Evolutionary conservation across 2,888 invertebrate species (phyloP).

Genomic region (Hyposoter didymator): DNA sequence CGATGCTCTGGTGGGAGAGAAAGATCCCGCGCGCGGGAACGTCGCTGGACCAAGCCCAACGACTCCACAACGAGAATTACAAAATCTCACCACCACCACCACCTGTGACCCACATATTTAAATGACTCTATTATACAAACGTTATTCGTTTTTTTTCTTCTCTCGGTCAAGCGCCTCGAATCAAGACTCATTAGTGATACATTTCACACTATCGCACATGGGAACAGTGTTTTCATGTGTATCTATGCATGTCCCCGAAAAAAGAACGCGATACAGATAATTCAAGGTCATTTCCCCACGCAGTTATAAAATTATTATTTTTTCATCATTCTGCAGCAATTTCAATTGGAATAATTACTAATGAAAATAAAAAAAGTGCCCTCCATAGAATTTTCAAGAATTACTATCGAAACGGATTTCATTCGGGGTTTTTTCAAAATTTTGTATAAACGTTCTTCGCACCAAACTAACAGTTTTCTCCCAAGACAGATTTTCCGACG

Average conservation of each 20-base stretch:
- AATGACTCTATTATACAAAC: slow-evolving; percentile 36
- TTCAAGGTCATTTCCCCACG: neutral
- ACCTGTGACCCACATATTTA: slow-evolving; percentile 51
- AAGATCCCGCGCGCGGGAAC: slow-evolving; percentile 67
- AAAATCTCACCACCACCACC: slow-evolving; percentile 39
- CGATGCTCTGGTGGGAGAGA: slow-evolving; percentile 33
- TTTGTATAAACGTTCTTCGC: no score
- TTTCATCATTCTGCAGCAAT: neutral
- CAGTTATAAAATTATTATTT: neutral
- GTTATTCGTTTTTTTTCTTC: slow-evolving; percentile 5
- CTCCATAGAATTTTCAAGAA: no score
- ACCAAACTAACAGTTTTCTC: no score
- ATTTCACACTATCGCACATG: neutral
- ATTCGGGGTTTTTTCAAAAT: no score
- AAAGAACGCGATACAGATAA: neutral
- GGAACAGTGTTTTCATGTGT: neutral
- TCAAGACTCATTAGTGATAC: neutral
- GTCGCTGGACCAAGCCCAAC: slow-evolving; percentile 55
- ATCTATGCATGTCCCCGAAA: neutral
- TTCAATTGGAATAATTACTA: neutral
- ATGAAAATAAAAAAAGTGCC: neutral
- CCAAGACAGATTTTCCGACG: no score
- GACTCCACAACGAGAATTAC: slow-evolving; percentile 49
- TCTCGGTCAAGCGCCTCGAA: slow-evolving; percentile 7
- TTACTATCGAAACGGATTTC: no score